A percentile compares a stretch with the other conserved stretches of the same genome.
phyloP scores from a whole-genome alignment of 2,888 invertebrate species.

The Drosophila fungiperda region DNA sequence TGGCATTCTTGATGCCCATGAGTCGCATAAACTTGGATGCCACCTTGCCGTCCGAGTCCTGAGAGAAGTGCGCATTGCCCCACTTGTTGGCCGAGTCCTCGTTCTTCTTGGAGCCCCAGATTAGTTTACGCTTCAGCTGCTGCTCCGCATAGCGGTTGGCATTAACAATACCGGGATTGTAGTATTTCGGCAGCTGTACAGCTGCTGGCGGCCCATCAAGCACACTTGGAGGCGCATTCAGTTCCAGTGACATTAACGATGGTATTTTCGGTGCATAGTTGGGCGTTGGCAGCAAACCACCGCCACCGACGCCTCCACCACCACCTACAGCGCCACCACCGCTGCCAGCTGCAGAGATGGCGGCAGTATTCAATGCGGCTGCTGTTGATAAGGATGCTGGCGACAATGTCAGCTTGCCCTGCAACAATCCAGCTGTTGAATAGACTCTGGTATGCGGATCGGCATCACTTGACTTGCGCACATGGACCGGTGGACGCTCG shows the following conservation, averaged over 20 bases:
- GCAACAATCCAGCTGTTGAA: constrained; percentile 12
- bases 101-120: constrained; percentile 93
- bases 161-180: constrained; percentile 90
- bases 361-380: constrained; percentile 16
- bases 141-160: constrained; percentile 94
- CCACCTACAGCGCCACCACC: constrained; percentile 19
- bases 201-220: constrained; percentile 38
- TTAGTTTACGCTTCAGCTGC: constrained; percentile 95
- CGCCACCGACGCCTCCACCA: constrained; percentile 18
- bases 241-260: constrained; percentile 74
- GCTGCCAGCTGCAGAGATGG: constrained; percentile 22
- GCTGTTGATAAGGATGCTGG: constrained; percentile 12
- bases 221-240: constrained; percentile 45
- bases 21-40: constrained; percentile 97
- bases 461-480: constrained; percentile 23
- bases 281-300: constrained; percentile 66
- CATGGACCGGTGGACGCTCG: constrained; percentile 11
- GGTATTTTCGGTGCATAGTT: constrained; percentile 69
- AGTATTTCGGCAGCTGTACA: constrained; percentile 88
- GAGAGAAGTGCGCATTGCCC: constrained; percentile 93
- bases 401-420: constrained; percentile 16
- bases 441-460: constrained; percentile 25
- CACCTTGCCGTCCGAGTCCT: constrained; percentile 96
- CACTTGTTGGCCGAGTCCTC: constrained; percentile 87
- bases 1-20: constrained; percentile 91